phyloP scores from a whole-genome alignment of 2,113 vertebrate species.

The Hemiprocne comata region DNA sequence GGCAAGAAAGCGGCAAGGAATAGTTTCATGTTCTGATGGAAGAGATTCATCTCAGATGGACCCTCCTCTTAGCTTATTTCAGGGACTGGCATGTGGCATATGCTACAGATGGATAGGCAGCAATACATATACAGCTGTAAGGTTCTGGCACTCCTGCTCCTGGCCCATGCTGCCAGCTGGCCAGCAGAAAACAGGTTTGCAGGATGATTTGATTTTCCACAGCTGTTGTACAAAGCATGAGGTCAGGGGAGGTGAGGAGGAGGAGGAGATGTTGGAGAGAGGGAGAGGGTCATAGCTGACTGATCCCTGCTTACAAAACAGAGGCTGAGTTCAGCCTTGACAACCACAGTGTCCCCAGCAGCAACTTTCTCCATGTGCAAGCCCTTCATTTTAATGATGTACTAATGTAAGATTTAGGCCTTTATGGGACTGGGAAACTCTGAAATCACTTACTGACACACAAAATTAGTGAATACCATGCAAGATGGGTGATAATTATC shows the following conservation, averaged over 20 bases:
- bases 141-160: conserved; percentile 50
- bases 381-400: neutral
- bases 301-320: neutral
- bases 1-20: neutral
- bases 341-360: neutral
- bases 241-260: conserved; percentile 27
- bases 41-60: conserved; percentile 35
- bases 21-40: conserved; percentile 11
- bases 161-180: conserved; percentile 64
- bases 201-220: conserved; percentile 64
- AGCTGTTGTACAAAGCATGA: conserved; percentile 54
- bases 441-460: neutral
- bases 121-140: conserved; percentile 61
- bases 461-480: neutral
- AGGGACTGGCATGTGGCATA: conserved; percentile 50
- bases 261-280: neutral
- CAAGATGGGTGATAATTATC: neutral
- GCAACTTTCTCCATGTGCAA: neutral
- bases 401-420: neutral
- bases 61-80: conserved; percentile 2
- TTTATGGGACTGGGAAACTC: neutral
- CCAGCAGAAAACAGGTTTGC: conserved; percentile 47
- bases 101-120: conserved; percentile 65
- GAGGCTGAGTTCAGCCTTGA: neutral
- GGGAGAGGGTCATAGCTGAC: neutral